These are phyloP conservation scores for Pyrgilauda ruficollis DNA, from an alignment of 2,113 vertebrate species.

Conservation along the genomic window DNA sequence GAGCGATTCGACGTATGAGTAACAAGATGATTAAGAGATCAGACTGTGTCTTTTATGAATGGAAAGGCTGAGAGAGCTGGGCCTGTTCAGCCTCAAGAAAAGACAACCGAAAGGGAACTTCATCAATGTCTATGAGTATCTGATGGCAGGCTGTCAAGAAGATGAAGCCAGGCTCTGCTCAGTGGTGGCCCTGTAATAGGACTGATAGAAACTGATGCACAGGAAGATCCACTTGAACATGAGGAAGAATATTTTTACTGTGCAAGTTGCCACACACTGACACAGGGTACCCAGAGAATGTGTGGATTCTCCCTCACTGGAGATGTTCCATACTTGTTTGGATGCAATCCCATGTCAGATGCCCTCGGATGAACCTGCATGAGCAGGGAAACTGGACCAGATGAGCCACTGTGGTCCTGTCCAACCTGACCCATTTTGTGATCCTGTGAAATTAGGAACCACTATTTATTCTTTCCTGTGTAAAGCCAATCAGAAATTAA, in stretches of 20 bases:
- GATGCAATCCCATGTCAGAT: not conserved
- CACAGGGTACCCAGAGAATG: not conserved
- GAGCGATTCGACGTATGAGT: not conserved
- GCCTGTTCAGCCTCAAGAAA: not conserved
- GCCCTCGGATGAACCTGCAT: not conserved
- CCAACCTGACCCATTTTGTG: not conserved
- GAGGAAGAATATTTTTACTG: not conserved
- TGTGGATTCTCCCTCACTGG: not conserved
- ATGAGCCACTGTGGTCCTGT: not conserved
- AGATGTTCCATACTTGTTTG: not conserved
- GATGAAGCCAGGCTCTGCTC: not conserved
- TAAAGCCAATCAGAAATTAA: conserved; percentile 25
- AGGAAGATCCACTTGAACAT: not conserved
- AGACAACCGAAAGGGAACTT: not conserved
- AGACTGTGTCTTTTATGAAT: not conserved
- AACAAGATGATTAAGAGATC: not conserved
- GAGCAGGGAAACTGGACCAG: not conserved
- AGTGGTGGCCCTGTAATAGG: not conserved
- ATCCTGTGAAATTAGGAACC: not conserved
- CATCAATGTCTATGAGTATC: not conserved
- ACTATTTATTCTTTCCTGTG: not conserved
- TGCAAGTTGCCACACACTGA: no score
- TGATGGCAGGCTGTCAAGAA: not conserved
- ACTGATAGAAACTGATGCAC: not conserved
- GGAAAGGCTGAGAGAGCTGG: not conserved